Base-by-base conservation (phyloP, 1,140 invertebrate species). In the Trigoniulus corallinus region DNA sequence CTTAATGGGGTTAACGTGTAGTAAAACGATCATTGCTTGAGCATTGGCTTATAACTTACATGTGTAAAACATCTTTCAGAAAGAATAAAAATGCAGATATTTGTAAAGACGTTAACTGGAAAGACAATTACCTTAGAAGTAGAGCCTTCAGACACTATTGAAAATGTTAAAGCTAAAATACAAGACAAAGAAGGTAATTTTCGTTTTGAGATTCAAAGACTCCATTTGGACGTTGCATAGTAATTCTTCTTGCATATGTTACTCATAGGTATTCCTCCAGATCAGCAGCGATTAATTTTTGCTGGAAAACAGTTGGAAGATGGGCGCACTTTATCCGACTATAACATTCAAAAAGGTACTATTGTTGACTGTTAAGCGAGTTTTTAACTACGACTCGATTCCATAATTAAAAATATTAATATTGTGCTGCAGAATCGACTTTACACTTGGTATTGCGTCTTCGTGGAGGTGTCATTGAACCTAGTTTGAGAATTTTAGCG, bases 381-480 rank as follows among this genome's bases (percentile, higher is more conserved):
- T n/a, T n/a, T n/a, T n/a, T n/a, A n/a, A n/a, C n/a, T n/a, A n/a
- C n/a, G n/a, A n/a, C n/a, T n/a, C n/a, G n/a, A n/a, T n/a, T n/a
- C n/a, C n/a, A n/a, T n/a, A n/a, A n/a, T n/a, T n/a, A n/a, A n/a
- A n/a, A n/a, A n/a, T n/a, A n/a, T n/a, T n/a, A n/a, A n/a, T n/a
- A n/a, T n/a, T n/a, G n/a, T n/a, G n/a, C n/a, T n/a, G n/a, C n/a
- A 73, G 78, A 80, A 59, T 78, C 78, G 0, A 81, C 78, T 15
- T 68, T 82, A 27, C 77, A 79, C 60, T 61, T 79, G 59, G 75
- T 79, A 18, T 66, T 80, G 41, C 71, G 77, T 65, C 69, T 79
- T 40, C 67, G 78, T 60, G 78, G 83, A 67, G 82, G 82, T 74
- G 95, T 97, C 52, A 99, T 99, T 72, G 95, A 98, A 67, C 95